These are phyloP conservation scores for Leptopilina clavipes DNA, from an alignment of 1,140 invertebrate species.

Conservation along the genomic window DNA sequence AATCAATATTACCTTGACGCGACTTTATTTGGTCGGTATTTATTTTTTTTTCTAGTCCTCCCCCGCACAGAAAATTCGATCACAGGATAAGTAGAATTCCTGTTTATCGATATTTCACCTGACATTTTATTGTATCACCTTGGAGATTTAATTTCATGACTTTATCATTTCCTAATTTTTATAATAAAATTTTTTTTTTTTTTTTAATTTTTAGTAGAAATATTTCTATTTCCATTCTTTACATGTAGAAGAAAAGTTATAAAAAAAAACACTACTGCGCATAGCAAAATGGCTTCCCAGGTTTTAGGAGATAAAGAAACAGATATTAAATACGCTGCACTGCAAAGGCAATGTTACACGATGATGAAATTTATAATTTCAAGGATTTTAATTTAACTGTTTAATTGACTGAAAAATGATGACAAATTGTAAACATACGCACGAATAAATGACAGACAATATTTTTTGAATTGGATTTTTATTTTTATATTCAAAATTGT, in stretches of 20 bases:
- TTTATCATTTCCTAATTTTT: conserved; percentile 9
- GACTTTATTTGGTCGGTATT: background rate
- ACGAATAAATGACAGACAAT: too few species aligned
- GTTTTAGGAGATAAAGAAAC: conserved; percentile 53
- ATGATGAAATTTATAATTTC: background rate
- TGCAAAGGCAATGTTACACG: conserved; percentile 41
- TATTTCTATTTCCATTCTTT: conserved; percentile 34
- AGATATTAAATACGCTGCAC: conserved; percentile 51
- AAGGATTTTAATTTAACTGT: conserved; percentile 26
- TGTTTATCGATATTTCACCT: conserved; percentile 9
- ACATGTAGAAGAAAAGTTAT: conserved; percentile 35
- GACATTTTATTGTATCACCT: background rate
- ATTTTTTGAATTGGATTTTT: too few species aligned
- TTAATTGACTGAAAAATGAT: background rate
- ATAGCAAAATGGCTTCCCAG: conserved; percentile 50
- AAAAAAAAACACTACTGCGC: conserved; percentile 35
- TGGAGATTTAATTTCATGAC: conserved; percentile 1
- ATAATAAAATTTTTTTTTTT: background rate
- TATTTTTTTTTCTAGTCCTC: background rate
- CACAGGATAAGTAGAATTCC: conserved; percentile 4
- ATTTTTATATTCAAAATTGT: background rate
- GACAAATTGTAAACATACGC: too few species aligned
- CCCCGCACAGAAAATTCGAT: background rate
- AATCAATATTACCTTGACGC: background rate
- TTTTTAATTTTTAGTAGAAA: conserved; percentile 37